phyloP scores from a whole-genome alignment of 1,140 invertebrate species.

The Cecropterus lyciades region DNA sequence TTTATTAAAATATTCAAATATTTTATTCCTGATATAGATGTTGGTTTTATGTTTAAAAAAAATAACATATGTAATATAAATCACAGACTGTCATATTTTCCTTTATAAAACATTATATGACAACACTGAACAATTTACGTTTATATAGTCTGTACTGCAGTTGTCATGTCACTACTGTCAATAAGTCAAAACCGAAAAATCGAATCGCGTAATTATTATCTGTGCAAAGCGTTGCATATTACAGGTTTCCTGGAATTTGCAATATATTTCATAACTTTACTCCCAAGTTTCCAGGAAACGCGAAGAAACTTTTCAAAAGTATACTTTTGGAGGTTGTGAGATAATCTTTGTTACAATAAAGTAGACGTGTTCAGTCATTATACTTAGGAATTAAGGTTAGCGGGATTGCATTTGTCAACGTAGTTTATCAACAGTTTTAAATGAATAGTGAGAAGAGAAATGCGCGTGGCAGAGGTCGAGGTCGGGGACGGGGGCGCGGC shows the following conservation, averaged over 20 bases:
- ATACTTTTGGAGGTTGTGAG: not conserved
- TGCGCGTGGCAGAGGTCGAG: conserved; percentile 85
- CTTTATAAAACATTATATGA: too few relatives aligned
- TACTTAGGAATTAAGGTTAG: conserved; percentile 19
- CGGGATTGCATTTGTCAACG: conserved; percentile 29
- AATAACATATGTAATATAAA: too few relatives aligned
- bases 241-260: conserved; percentile 1
- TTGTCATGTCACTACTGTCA: not conserved
- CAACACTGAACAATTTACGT: not conserved
- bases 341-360: not conserved
- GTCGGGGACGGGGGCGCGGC: conserved; percentile 87
- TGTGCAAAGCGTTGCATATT: conserved; percentile 20
- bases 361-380: conserved; percentile 17
- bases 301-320: not conserved
- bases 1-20: too few relatives aligned
- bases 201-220: conserved; percentile 5
- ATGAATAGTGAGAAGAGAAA: conserved; percentile 84
- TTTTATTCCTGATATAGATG: too few relatives aligned
- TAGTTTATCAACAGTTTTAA: conserved; percentile 36
- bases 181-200: not conserved
- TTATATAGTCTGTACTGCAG: not conserved
- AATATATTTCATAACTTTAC: conserved; percentile 12
- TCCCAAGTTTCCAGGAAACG: not conserved
- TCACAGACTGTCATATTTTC: too few relatives aligned
- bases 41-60: too few relatives aligned